Base-by-base conservation (phyloP, 2,888 invertebrate genomes). In the Chrysomela aeneicollis region DNA sequence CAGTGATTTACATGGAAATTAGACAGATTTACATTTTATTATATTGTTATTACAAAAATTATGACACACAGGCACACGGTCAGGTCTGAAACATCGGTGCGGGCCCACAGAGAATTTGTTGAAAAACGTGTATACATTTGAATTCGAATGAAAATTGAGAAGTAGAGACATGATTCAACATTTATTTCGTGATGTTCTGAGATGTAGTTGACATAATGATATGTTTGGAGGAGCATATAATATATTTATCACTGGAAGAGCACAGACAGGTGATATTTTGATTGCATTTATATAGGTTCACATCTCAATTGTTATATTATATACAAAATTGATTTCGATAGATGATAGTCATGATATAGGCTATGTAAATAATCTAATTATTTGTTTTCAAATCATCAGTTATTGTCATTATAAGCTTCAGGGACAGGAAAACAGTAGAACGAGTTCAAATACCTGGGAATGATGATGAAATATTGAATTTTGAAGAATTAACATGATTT, bases 1-100 rank as follows among this genome's bases (percentile, higher is more conserved):
- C 60, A 51, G 61, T 64, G 15, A 66, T 69, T 65, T 64, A 49
- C 51, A 66, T 70, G 68, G 66, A 69, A 64, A 67, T 70, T 66
- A 22, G 52, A 61, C 53, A 54, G 62, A 66, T 69, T 72, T 72
- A 68, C 67, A 69, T 69, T 69, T 70, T 71, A 72, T 72, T 65
- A 69, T 66, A 68, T 64, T 60, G 68, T 72, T 72, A 72, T 72
- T 68, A 69, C 65, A 58, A 65, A 67, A 64, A 71, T 72, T 71
- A 72, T 46, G 57, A 57, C 57, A 57, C 57, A 49, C 49, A 47
- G 46, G 1, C 57, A 49, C 19, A 47, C 46, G 6, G 30, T 21
- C 22, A 22, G 46, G 26, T 46, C 57, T 21, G 9, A 57, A 42
- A 17, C 57, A 30, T 47, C 42, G 42, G 42, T 46, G 37, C 18